Evolutionary conservation across 2,797 vertebrate genomes (phyloP).

Genomic region (Onychomys arenicola): DNA sequence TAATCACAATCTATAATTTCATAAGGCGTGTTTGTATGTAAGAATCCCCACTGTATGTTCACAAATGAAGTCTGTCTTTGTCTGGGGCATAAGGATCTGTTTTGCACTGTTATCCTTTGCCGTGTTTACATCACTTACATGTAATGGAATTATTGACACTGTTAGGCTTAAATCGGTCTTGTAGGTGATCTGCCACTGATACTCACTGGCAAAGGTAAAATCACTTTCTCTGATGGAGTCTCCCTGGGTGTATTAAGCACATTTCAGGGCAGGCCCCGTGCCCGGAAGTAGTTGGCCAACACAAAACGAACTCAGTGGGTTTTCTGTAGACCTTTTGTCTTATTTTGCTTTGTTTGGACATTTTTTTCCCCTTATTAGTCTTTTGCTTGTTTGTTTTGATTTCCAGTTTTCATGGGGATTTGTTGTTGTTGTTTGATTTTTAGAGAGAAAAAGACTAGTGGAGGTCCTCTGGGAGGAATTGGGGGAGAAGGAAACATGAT

Average conservation of each 20-base stretch:
- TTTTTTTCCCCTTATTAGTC: neutral
- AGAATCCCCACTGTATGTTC: neutral
- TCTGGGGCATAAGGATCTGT: neutral
- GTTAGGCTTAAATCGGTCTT: neutral
- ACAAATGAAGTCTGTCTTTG: neutral
- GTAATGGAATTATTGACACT: slow-evolving; percentile 1
- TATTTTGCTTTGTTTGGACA: neutral
- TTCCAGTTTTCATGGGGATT: neutral
- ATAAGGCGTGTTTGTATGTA: neutral
- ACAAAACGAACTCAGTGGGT: neutral
- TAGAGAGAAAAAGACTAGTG: neutral
- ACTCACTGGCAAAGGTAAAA: neutral
- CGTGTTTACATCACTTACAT: neutral
- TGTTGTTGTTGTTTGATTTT: neutral
- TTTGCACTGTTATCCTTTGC: neutral
- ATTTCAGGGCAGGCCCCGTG: neutral
- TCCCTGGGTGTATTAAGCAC: neutral
- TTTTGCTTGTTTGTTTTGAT: neutral
- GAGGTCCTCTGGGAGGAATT: neutral
- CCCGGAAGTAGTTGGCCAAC: neutral
- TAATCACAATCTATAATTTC: neutral
- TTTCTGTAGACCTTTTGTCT: neutral
- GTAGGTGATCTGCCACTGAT: neutral
- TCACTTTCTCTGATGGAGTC: too few species aligned
- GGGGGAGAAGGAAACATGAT: neutral